A percentile compares a stretch with the other conserved stretches of the same genome.
Conservation (phyloP, 2,113 vertebrate genomes). For the Oncorhynchus nerka region DNA sequence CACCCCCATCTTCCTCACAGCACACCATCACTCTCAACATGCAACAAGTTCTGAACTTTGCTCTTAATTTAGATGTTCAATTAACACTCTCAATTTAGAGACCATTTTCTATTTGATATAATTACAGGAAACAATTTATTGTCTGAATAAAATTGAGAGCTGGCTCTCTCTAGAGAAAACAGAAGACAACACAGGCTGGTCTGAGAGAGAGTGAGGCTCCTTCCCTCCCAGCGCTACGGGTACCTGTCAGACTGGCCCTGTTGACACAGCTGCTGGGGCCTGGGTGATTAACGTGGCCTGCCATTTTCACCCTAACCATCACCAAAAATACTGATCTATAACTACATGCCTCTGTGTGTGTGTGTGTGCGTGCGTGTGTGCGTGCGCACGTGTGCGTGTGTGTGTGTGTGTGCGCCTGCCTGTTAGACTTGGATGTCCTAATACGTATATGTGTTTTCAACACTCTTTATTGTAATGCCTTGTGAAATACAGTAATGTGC, state of each 20-base stretch:
- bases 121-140: conserved; percentile 97
- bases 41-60: conserved; percentile 85
- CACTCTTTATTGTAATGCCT: not conserved
- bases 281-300: conserved; percentile 80
- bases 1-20: conserved; percentile 30
- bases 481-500: conserved; percentile 6
- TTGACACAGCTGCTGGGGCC: conserved; percentile 88
- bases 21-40: conserved; percentile 68
- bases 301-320: conserved; percentile 71
- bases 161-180: conserved; percentile 83
- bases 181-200: conserved; percentile 17
- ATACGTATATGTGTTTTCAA: not conserved
- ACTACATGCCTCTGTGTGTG: not conserved
- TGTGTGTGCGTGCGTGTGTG: not conserved
- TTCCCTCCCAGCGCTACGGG: conserved; percentile 16
- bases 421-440: not conserved
- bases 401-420: not conserved
- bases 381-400: not conserved
- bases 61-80: conserved; percentile 93
- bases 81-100: conserved; percentile 89
- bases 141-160: conserved; percentile 90
- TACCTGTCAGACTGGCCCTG: conserved; percentile 80
- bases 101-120: conserved; percentile 91
- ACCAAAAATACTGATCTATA: not conserved
- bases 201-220: conserved; percentile 61